These are phyloP conservation scores for Chrysolina americana DNA, from an alignment of 2,888 invertebrate genomes.

Conservation along the genomic window DNA sequence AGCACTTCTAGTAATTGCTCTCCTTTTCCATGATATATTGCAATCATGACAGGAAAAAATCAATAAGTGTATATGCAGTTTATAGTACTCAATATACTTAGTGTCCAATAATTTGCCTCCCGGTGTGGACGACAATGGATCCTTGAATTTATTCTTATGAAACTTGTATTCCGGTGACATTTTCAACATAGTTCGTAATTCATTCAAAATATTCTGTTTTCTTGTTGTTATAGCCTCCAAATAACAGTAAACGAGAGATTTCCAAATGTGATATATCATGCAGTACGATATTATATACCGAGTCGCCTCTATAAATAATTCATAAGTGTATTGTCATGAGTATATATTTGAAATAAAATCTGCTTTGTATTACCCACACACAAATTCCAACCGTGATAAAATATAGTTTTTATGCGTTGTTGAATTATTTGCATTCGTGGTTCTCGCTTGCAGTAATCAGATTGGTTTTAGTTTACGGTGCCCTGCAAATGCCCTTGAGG, in stretches of 20 bases:
- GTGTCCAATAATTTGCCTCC: too few relatives aligned
- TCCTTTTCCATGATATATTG: too few relatives aligned
- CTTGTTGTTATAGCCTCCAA: neutral
- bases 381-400: constrained; percentile 7
- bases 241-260: neutral
- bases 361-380: constrained; percentile 19
- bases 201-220: neutral
- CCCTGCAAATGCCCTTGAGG: too few relatives aligned
- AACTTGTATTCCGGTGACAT: neutral
- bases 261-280: constrained; percentile 13
- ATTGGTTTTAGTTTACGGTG: neutral
- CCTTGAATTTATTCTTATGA: neutral
- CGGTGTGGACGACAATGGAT: too few relatives aligned
- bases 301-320: neutral
- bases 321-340: constrained; percentile 13
- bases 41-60: too few relatives aligned
- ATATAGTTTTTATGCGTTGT: constrained; percentile 10
- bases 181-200: neutral
- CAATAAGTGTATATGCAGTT: too few relatives aligned
- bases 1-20: too few relatives aligned
- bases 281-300: neutral
- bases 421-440: constrained; percentile 9
- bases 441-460: neutral
- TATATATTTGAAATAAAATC: constrained; percentile 11
- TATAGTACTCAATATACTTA: too few relatives aligned